Base-by-base conservation (phyloP, 2,113 vertebrate genomes). In the Phalacrocorax carbo region DNA sequence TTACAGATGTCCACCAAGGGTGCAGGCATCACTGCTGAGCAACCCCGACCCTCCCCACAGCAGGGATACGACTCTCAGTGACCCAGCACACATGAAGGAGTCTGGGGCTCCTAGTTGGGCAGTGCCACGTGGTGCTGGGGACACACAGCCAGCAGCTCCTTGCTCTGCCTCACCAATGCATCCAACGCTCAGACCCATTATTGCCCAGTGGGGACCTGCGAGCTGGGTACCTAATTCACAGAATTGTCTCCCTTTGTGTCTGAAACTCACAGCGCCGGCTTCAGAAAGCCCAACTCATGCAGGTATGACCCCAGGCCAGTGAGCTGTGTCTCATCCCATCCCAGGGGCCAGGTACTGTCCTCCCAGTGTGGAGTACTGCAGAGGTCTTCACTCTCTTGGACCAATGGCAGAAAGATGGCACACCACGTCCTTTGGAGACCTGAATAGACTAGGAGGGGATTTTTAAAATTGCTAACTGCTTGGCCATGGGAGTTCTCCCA, bases 41-140 rank as follows among this genome's bases (percentile, higher is more conserved):
- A 0, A 32, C 21, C 34, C 34, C 30, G 14, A 27, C 15, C 9
- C 15, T 83, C 38, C 49, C 3, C 0, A 5, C 0, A 4, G 30
- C 27, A 61, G 36, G 23, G 30, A 48, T 4, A 5, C 2, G 2
- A 15, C 34, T 51, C 58, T 46, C 1, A 1, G 55, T 78, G 64
- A 66, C 44, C 29, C 9, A 7, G 8, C 9, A 20, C 13, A 29
- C 23, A 3, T 15, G 32, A 25, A 90, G 15, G 21, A 29, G 9
- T 30, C 14, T 51, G 40, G 51, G 11, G 29, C 3, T 82, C 29
- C 46, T 0, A 0, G 30, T 10, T 5, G 6, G 32, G 54, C 2
- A 2, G 44, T 54, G 49, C 58, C 5, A 0, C 1, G 1, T 10
- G 34, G n/a, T 57, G 89, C 49, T 40, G 42, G 15, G 44, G 18